phyloP scores from a whole-genome alignment of 1,140 invertebrate genomes.

The Parapsyche elsis region DNA sequence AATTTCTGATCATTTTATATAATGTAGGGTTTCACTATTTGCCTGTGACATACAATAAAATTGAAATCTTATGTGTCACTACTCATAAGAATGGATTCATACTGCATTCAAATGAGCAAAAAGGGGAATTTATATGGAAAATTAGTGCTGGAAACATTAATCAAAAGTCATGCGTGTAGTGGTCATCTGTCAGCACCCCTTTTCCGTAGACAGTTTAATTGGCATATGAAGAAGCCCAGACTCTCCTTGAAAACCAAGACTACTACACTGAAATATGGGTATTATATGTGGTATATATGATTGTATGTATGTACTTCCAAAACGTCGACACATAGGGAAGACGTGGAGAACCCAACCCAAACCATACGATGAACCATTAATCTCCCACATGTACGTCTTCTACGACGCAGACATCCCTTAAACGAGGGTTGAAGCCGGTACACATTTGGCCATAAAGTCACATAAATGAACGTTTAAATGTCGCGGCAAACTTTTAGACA shows the following conservation, averaged over 20 bases:
- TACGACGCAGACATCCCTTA: not conserved
- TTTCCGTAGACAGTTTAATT: conserved; percentile 38
- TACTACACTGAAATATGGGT: not conserved
- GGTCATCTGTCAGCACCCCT: conserved; percentile 37
- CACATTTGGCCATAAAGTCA: too few relatives aligned
- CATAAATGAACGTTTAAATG: too few relatives aligned
- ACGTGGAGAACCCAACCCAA: too few relatives aligned
- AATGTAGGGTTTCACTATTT: too few relatives aligned
- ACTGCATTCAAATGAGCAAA: not conserved
- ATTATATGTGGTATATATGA: too few relatives aligned
- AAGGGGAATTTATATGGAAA: conserved; percentile 5
- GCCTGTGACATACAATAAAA: too few relatives aligned
- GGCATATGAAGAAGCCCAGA: conserved; percentile 34
- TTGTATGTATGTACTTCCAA: conserved; percentile 9
- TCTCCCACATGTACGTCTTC: conserved; percentile 11
- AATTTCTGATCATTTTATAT: too few relatives aligned
- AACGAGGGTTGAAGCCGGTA: too few relatives aligned
- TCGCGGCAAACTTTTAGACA: too few relatives aligned
- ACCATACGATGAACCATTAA: conserved; percentile 36
- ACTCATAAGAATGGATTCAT: too few relatives aligned
- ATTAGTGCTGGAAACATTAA: conserved; percentile 10
- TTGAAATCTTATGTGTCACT: too few relatives aligned
- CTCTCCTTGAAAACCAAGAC: not conserved
- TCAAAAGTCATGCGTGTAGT: conserved; percentile 29
- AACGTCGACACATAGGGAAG: not conserved